A percentile compares a stretch with the other conserved stretches of the same genome.
Evolutionary conservation across 2,888 invertebrate species (phyloP).

Genomic region (Muschampia plurimacula): DNA sequence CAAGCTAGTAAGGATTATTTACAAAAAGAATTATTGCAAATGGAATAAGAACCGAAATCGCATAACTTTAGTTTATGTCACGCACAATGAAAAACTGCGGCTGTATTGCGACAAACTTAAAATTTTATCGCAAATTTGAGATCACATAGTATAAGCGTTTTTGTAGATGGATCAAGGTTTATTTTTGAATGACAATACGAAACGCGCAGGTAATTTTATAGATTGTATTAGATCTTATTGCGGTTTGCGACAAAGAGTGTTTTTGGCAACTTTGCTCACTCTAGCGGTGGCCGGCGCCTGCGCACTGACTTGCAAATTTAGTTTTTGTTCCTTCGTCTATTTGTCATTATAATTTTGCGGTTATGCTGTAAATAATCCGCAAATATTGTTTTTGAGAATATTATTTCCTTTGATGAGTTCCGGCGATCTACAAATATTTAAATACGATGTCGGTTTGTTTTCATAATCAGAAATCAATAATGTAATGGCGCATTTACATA

Average conservation of each 20-base stretch:
- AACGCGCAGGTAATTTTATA: neutral
- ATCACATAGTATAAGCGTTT: neutral
- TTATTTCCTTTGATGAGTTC: slow-evolving; percentile 22
- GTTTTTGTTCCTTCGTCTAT: slow-evolving; percentile 36
- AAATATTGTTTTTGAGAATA: slow-evolving; percentile 18
- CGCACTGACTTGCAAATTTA: slow-evolving; percentile 51
- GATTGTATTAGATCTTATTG: slow-evolving; percentile 38
- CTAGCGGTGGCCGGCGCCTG: slow-evolving; percentile 51
- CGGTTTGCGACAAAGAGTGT: slow-evolving; percentile 53
- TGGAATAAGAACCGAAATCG: slow-evolving; percentile 13
- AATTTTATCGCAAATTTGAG: neutral
- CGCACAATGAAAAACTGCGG: neutral
- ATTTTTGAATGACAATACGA: neutral
- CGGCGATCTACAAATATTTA: neutral
- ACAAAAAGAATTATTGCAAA: neutral
- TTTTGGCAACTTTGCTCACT: slow-evolving; percentile 34
- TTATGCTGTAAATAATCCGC: slow-evolving; percentile 23
- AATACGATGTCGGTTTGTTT: too few relatives aligned
- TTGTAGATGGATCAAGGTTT: neutral
- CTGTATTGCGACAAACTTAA: slow-evolving; percentile 12
- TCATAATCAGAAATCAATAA: too few relatives aligned
- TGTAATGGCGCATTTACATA: too few relatives aligned
- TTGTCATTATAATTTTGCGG: slow-evolving; percentile 33
- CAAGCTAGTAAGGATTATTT: neutral
- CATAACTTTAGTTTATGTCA: slow-evolving; percentile 1